A percentile compares a stretch with the other conserved stretches of the same genome.
These are phyloP conservation scores for Thomomys bottae DNA, from an alignment of 2,113 vertebrate genomes.

Conservation along the genomic window DNA sequence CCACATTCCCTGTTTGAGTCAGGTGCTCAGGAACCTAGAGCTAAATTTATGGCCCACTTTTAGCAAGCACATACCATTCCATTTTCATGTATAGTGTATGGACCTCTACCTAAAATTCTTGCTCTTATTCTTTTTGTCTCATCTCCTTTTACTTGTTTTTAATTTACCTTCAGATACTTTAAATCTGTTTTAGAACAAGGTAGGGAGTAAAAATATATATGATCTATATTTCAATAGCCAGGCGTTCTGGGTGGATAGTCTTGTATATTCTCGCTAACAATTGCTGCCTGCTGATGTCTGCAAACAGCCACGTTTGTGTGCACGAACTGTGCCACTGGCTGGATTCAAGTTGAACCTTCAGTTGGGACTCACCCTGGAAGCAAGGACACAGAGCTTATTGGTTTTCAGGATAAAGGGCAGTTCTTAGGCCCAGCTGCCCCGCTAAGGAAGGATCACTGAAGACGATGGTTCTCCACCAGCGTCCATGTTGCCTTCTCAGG, in stretches of 20 bases:
- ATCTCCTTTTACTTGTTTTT: background rate
- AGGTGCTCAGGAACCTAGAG: background rate
- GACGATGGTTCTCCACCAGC: background rate
- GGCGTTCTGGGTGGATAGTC: background rate
- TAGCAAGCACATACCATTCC: background rate
- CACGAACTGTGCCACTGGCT: slow-evolving; percentile 35
- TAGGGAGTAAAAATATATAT: slow-evolving; percentile 21
- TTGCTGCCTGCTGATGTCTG: slow-evolving; percentile 29
- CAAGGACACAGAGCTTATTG: background rate
- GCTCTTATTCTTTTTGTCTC: background rate
- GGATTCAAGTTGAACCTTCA: background rate
- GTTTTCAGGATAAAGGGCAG: background rate
- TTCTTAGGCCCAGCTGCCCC: background rate
- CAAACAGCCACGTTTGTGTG: background rate
- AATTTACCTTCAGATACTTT: slow-evolving; percentile 50
- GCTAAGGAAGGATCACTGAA: background rate
- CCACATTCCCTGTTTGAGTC: background rate
- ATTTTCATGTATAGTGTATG: rapidly evolving
- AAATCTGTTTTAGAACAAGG: slow-evolving; percentile 51
- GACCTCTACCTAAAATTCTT: background rate
- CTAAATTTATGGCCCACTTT: background rate
- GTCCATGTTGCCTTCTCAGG: rapidly evolving
- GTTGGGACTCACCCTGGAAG: background rate
- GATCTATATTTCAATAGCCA: slow-evolving; percentile 56
- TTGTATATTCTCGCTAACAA: slow-evolving; percentile 34